Evolutionary conservation across 1,140 invertebrate species (phyloP).

Genomic region (Bilobella aurantiaca): DNA sequence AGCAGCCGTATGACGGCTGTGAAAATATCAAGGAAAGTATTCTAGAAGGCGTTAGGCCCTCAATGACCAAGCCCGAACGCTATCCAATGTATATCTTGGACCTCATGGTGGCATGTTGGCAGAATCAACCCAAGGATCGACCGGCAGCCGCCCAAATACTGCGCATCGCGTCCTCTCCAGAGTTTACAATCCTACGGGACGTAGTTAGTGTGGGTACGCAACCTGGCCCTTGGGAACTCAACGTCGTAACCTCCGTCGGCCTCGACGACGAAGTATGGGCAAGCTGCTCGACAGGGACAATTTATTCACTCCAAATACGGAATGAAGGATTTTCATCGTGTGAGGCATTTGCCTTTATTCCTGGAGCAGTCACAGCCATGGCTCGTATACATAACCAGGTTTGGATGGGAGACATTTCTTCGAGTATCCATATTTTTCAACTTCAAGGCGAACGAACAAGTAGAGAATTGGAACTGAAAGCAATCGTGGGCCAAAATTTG

Average conservation of each 20-base stretch:
- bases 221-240: neutral
- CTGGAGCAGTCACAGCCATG: constrained; percentile 51
- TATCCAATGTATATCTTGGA: constrained; percentile 87
- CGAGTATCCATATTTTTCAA: constrained; percentile 62
- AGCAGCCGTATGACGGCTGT: constrained; percentile 88
- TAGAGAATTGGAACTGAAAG: constrained; percentile 18
- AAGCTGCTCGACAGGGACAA: constrained; percentile 37
- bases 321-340: constrained; percentile 41
- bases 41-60: constrained; percentile 81
- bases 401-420: constrained; percentile 76
- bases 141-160: constrained; percentile 89
- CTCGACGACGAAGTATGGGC: constrained; percentile 29
- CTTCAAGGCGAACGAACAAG: constrained; percentile 36
- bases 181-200: constrained; percentile 80
- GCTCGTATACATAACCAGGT: constrained; percentile 57
- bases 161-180: constrained; percentile 77
- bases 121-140: constrained; percentile 69
- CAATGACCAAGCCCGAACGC: constrained; percentile 47
- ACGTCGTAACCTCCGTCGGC: constrained; percentile 7
- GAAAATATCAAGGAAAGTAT: constrained; percentile 94
- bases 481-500: neutral
- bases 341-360: constrained; percentile 59
- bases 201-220: constrained; percentile 48
- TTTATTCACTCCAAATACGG: constrained; percentile 38
- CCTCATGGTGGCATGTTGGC: constrained; percentile 92